phyloP scores from a whole-genome alignment of 2,113 vertebrate species.

The Herpailurus yagouaroundi region DNA sequence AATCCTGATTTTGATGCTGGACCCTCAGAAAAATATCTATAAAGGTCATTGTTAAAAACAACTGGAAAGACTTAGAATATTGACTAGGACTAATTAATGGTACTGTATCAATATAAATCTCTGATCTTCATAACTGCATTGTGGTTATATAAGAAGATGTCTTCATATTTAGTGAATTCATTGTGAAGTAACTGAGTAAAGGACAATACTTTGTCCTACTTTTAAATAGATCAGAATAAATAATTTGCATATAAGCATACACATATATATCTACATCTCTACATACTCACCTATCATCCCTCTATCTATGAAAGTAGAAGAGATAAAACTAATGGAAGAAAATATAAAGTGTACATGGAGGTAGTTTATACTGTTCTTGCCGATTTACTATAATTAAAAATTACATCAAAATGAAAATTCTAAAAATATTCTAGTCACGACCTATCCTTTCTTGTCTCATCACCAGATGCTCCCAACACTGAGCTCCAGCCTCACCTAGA shows the following conservation, averaged over 20 bases:
- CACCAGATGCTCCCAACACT: neutral
- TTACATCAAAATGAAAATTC: neutral
- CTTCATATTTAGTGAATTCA: neutral
- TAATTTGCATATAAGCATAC: neutral
- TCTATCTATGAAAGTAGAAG: neutral
- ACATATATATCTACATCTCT: neutral
- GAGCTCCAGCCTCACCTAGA: neutral
- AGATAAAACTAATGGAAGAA: neutral
- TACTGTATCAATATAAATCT: neutral
- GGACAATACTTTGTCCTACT: neutral
- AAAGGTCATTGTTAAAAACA: neutral
- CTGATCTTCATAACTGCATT: neutral
- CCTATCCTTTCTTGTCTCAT: neutral
- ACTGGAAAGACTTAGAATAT: neutral
- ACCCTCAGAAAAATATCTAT: neutral
- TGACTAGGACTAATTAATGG: neutral
- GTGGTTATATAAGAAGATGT: neutral
- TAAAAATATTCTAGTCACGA: neutral
- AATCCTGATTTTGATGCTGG: neutral
- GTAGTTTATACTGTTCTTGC: neutral
- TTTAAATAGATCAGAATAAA: conserved; percentile 5
- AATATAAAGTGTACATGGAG: neutral
- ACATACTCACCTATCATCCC: neutral
- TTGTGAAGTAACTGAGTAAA: neutral
- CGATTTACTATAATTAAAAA: neutral